These are phyloP conservation scores for Drosophila histrio DNA, from an alignment of 2,888 invertebrate genomes.

Conservation along the genomic window DNA sequence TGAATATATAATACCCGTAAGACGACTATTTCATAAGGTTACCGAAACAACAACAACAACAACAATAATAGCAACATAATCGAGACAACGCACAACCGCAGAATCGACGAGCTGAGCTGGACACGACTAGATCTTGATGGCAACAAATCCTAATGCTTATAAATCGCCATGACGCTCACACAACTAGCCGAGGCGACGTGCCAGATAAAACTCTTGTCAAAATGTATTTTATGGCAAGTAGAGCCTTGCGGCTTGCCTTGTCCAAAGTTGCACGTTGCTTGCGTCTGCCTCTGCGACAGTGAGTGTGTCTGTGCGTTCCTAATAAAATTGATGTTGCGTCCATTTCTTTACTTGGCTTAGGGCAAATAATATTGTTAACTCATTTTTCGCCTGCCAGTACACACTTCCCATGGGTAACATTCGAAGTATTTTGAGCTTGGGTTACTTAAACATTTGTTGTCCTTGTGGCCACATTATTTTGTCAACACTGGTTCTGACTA, in stretches of 20 bases:
- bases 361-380: conserved; percentile 71
- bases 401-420: conserved; percentile 59
- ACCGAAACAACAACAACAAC: background rate
- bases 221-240: conserved; percentile 67
- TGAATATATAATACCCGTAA: conserved; percentile 19
- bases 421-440: conserved; percentile 33
- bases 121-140: conserved; percentile 46
- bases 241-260: conserved; percentile 54
- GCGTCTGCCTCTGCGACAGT: background rate
- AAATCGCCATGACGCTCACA: conserved; percentile 58
- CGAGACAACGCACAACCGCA: conserved; percentile 21
- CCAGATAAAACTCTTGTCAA: conserved; percentile 76
- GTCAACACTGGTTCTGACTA: conserved; percentile 56
- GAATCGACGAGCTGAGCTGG: conserved; percentile 38
- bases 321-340: conserved; percentile 65
- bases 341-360: conserved; percentile 51
- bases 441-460: conserved; percentile 42
- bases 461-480: conserved; percentile 46
- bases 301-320: conserved; percentile 16
- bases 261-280: conserved; percentile 31
- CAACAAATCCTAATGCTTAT: conserved; percentile 73
- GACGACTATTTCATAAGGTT: conserved; percentile 12
- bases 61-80: conserved; percentile 38
- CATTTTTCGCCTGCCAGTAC: conserved; percentile 50
- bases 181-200: conserved; percentile 59